These are phyloP conservation scores for Ciona savignyi DNA, from an alignment of 23 tunicate genomes.

Conservation along the genomic window DNA sequence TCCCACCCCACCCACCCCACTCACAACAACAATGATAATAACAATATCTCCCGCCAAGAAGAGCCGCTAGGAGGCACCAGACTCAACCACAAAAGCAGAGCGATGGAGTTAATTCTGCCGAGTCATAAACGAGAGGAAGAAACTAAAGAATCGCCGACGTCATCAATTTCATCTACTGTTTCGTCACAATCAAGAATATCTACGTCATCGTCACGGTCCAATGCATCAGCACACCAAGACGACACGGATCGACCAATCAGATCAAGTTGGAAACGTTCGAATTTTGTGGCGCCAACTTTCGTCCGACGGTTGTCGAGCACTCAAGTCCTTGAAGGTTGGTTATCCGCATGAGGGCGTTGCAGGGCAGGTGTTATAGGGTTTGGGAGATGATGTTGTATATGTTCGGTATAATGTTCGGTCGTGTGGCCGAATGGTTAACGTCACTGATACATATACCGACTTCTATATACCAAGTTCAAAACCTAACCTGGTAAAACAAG, in stretches of 20 bases:
- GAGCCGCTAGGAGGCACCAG: conserved; percentile 4
- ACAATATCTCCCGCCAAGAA: conserved; percentile 7
- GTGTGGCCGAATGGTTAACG: no score
- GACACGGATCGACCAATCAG: conserved; percentile 10
- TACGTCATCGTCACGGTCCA: conserved; percentile 64
- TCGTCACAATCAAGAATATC: conserved; percentile 70
- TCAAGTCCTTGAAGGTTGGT: conserved; percentile 91
- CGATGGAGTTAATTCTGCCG: conserved; percentile 22
- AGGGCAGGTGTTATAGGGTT: no score
- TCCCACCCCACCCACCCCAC: neutral
- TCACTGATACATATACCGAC: no score
- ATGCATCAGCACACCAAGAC: conserved; percentile 17
- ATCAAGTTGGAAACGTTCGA: conserved; percentile 18
- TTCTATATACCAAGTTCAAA: no score
- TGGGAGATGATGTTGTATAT: no score
- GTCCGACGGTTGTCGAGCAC: conserved; percentile 85
- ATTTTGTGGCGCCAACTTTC: conserved; percentile 69
- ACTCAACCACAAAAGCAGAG: conserved; percentile 17
- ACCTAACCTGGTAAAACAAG: no score
- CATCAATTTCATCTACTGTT: conserved; percentile 48
- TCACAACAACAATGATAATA: conserved; percentile 7
- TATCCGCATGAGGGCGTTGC: no score
- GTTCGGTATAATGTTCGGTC: no score
- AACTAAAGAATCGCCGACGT: conserved; percentile 52
- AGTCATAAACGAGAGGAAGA: conserved; percentile 27